Percentiles rank a stretch among this genome's conserved stretches.
These are phyloP conservation scores for Micromys minutus DNA, from an alignment of 2,113 vertebrate species.

Conservation along the genomic window DNA sequence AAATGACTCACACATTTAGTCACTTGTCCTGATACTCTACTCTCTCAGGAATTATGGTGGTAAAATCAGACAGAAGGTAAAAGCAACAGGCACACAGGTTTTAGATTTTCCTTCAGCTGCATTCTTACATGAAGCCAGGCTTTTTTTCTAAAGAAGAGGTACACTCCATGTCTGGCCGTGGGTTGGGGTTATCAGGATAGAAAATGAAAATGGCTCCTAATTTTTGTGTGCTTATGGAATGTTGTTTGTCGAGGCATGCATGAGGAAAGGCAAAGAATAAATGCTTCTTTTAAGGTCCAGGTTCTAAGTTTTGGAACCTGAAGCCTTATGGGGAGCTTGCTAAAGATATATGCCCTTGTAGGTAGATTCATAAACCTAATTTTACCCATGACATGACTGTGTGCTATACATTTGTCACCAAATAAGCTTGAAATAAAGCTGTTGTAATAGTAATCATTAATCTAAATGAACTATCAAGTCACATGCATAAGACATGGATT, in stretches of 20 bases:
- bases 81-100: background rate
- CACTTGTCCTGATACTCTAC: background rate
- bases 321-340: background rate
- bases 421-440: constrained; percentile 8
- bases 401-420: background rate
- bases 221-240: constrained; percentile 12
- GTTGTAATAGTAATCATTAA: constrained; percentile 12
- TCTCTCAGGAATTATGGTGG: constrained; percentile 4
- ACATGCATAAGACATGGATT: background rate
- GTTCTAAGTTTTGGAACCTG: constrained; percentile 12
- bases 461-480: constrained; percentile 21
- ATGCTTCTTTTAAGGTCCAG: background rate
- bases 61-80: constrained; percentile 41
- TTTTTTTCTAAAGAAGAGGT: constrained; percentile 18
- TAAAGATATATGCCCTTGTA: constrained; percentile 22
- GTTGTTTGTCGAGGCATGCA: constrained; percentile 30
- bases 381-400: background rate
- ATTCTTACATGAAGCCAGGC: background rate
- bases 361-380: background rate
- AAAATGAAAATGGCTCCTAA: background rate
- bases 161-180: background rate
- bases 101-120: constrained; percentile 25
- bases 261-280: constrained; percentile 8
- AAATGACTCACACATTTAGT: background rate
- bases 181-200: background rate